Base-by-base conservation (phyloP, 2,797 vertebrate genomes). In the Oryzias dopingdopingensis region DNA sequence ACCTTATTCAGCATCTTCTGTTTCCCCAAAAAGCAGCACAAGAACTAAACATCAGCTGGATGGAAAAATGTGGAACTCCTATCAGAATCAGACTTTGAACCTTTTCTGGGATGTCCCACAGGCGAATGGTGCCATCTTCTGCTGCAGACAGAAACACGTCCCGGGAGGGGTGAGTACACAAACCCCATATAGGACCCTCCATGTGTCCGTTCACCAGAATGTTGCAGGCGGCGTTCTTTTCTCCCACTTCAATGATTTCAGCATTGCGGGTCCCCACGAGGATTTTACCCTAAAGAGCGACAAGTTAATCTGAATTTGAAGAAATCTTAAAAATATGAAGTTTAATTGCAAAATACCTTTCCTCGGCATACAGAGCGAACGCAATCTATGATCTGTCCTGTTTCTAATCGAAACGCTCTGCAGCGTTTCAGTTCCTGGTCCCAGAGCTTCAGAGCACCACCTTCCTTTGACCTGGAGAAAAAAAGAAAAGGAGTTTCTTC, bases 1-100 rank as follows among this genome's bases (percentile, higher is more conserved):
- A 98, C 96, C 82, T 98, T 98, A 86, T 98, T 98, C 54, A 96
- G 90, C 95, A 96, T 96, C 89, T 96, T 96, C 95, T 98, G 92
- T 90, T 89, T 63, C 12, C 69, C 73, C 79, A 10, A 37, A 37
- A 37, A 37, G 26, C 26, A 26, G 7, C 32, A 12, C 32, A 37
- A 37, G 32, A 75, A 41, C 47, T 22, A 44, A 17, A 73, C 2
- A 45, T 48, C 0, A 14, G 4, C n/a, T 15, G 42, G 17, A 56
- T 4, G 0, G 55, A 41, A 12, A 37, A 37, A 37, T 13, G 32
- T 13, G 32, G 32, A 37, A 13, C 32, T 37, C 12, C 32, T 37
- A 12, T 37, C 12, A 10, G 32, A 37, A 37, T 37, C 32, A 37
- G 32, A 37, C 10, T 1, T 10, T 1, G 10, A 37, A 96, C 96